Evolutionary conservation across 2,888 invertebrate genomes (phyloP), one percentile per base, ranked within the genome.

Genomic region (Taphrorychus bicolor): DNA sequence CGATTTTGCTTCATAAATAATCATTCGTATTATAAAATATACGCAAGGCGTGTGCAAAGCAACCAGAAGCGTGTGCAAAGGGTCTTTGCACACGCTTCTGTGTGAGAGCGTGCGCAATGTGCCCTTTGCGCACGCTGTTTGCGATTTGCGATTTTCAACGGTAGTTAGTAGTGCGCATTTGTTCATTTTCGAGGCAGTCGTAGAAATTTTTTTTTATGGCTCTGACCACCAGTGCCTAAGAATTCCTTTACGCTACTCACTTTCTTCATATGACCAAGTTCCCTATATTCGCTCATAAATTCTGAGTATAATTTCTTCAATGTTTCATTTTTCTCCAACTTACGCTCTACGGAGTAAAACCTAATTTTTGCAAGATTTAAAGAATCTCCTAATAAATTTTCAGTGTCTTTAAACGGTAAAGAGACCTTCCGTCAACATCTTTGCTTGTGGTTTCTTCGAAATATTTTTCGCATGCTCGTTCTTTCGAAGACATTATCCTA

Each of bases 281-380:
- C 9, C 16, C n/a, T 11, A 48, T 59, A 59, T 22, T 59, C 59
- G 17, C 17, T 22, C 45, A 58, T 58, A 58, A 57, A 41, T 9
- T n/a, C 11, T n/a, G 7, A 24, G 16, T 54, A 54, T 24, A 7
- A 16, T 9, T 5, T 17, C 22, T 57, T 57, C 17, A 57, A 45
- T 11, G 17, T 14, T 3, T 41, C 22, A 22, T 58, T 40, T n/a
- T 42, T 58, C 40, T 41, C 18, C 45, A 58, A 58, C 45, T 19
- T 45, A 22, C 18, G 23, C 23, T 59, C 59, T 48, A 32, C 22
- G 23, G 17, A 11, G 7, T 45, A 19, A 17, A 59, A 59, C 48
- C 23, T 59, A 19, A 45, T 59, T 17, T 32, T 59, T 7, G 59
- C 48, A 17, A 59, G 22, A 22, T 42, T 41, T 45, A n/a, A 11